Percentiles rank a stretch among this genome's conserved stretches.
Conservation (phyloP, 2,113 vertebrate species). For the Macquaria australasica region DNA sequence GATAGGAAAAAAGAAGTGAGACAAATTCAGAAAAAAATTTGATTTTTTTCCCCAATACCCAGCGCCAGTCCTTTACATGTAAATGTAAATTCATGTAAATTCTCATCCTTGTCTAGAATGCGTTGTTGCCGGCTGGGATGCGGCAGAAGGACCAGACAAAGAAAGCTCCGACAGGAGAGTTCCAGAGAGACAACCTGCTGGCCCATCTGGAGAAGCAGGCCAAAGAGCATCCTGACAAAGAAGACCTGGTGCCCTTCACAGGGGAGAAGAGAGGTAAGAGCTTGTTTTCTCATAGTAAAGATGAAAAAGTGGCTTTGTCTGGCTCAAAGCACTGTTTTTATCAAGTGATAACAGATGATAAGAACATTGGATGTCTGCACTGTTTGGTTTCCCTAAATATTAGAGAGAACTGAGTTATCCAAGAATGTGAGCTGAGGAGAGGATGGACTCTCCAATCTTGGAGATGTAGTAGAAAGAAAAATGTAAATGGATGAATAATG, state of each 20-base stretch:
- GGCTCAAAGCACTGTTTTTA: neutral
- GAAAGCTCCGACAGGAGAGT: constrained; percentile 93
- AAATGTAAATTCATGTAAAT: neutral
- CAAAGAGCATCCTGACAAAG: constrained; percentile 93
- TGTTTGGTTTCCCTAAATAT: neutral
- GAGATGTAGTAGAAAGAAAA: too few relatives aligned
- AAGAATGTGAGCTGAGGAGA: neutral
- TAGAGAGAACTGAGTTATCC: neutral
- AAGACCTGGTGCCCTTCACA: constrained; percentile 96
- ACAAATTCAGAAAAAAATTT: neutral
- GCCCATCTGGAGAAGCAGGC: constrained; percentile 97
- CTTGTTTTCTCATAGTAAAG: neutral
- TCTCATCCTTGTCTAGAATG: constrained; percentile 85
- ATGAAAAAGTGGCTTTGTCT: neutral
- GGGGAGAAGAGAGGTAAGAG: constrained; percentile 95
- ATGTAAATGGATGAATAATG: neutral
- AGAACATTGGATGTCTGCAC: neutral
- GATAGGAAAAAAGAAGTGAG: neutral
- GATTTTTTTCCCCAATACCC: neutral
- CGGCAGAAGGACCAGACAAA: constrained; percentile 98
- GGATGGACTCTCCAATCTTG: too few relatives aligned
- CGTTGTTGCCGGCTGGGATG: constrained; percentile 92
- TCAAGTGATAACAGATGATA: neutral
- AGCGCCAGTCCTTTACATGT: neutral
- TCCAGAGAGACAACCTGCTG: constrained; percentile 95